phyloP scores from a whole-genome alignment of 2,888 invertebrate species.

The Morpho deidamia region DNA sequence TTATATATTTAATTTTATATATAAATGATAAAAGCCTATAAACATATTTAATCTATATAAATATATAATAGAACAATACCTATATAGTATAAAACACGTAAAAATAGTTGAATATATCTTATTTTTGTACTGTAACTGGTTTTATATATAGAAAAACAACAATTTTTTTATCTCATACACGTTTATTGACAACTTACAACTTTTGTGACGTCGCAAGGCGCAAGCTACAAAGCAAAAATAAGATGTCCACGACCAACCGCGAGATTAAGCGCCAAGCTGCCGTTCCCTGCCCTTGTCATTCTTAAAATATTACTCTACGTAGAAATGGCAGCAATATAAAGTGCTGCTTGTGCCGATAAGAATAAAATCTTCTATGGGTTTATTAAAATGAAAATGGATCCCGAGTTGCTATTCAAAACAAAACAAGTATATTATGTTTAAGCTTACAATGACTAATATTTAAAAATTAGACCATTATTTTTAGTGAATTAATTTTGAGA shows the following conservation, averaged over 20 bases:
- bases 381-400: conserved; percentile 7
- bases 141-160: neutral
- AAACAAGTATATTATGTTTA: neutral
- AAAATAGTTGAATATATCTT: neutral
- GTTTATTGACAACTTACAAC: conserved; percentile 14
- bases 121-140: neutral
- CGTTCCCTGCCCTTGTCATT: conserved; percentile 44
- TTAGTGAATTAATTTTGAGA: too few species aligned
- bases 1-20: too few species aligned
- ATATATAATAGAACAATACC: too few species aligned
- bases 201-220: conserved; percentile 13
- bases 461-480: too few species aligned
- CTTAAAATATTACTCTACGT: conserved; percentile 53
- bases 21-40: too few species aligned
- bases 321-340: conserved; percentile 47
- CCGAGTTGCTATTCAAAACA: neutral
- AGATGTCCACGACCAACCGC: conserved; percentile 40
- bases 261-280: conserved; percentile 49
- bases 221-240: conserved; percentile 36
- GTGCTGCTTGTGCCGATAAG: conserved; percentile 33
- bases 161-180: neutral
- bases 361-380: conserved; percentile 25
- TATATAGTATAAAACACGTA: neutral
- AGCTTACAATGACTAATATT: too few species aligned
- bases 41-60: too few species aligned